phyloP scores from a whole-genome alignment of 1,140 invertebrate genomes.

The Megathymus violae region DNA sequence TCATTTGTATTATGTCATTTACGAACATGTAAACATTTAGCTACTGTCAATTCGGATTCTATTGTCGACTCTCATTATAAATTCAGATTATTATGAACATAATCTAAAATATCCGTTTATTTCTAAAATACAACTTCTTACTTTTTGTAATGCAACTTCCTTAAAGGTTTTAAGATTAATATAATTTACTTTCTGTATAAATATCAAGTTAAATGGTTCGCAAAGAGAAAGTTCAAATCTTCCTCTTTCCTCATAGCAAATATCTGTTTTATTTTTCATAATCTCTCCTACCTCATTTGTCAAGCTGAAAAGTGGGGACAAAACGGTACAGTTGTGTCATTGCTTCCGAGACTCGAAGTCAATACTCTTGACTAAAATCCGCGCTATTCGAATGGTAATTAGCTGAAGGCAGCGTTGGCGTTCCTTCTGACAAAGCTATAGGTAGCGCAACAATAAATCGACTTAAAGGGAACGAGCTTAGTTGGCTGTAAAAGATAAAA shows the following conservation, averaged over 20 bases:
- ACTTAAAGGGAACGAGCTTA: slow-evolving; percentile 66
- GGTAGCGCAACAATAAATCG: slow-evolving; percentile 75
- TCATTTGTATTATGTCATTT: slow-evolving; percentile 77
- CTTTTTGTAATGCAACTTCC: too few species aligned
- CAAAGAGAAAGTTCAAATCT: too few species aligned
- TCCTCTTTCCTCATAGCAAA: too few species aligned
- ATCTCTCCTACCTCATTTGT: slow-evolving; percentile 3
- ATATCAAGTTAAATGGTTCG: too few species aligned
- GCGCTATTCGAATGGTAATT: slow-evolving; percentile 74
- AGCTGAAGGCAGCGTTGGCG: slow-evolving; percentile 68
- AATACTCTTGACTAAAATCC: slow-evolving; percentile 41
- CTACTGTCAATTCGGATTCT: slow-evolving; percentile 54
- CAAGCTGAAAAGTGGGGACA: slow-evolving; percentile 9
- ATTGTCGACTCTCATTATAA: slow-evolving; percentile 11
- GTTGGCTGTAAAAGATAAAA: slow-evolving; percentile 72
- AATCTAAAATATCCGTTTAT: too few species aligned
- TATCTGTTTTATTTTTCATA: too few species aligned
- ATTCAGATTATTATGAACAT: slow-evolving; percentile 28
- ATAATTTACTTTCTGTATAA: too few species aligned
- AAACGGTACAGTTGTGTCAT: slow-evolving; percentile 22
- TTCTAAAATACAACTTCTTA: neutral
- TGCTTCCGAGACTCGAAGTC: slow-evolving; percentile 36
- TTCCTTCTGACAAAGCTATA: slow-evolving; percentile 60
- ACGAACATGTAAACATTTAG: slow-evolving; percentile 61
- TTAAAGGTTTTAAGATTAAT: too few species aligned